Base-by-base conservation (phyloP, 2,797 vertebrate genomes). In the Fringilla coelebs region DNA sequence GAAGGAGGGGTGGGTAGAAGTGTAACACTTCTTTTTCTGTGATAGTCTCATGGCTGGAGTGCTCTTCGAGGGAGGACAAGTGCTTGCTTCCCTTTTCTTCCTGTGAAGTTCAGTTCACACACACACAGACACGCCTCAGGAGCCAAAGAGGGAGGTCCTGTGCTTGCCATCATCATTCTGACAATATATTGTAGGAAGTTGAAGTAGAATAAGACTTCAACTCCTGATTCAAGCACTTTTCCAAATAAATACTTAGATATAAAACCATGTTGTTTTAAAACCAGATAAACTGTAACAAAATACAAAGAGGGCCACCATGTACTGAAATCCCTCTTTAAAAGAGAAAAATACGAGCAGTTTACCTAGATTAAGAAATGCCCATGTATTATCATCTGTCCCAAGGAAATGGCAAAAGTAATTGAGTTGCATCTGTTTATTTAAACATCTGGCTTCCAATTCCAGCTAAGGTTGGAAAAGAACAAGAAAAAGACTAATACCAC, bases 11-110 rank as follows among this genome's bases (percentile, higher is more conserved):
- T 1, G 6, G 4, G 2, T 2, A 7, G 9, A 1, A 7, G 1
- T 41, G 6, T 22, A 32, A 29, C 26, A 7, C 38, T 38, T 52
- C 11, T 57, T 24, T 67, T 55, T 52, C 46, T 82, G 6, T 32
- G 48, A 34, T 13, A 40, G 6, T 11, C 34, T 76, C 0, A 0
- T 55, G 40, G 16, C 19, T 48, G 48, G 48, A 77, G 12, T 1
- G 0, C 6, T 91, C 8, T 9, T 17, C 0, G 0, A 48, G 7
- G 29, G 20, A 81, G 0, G 1, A 4, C 2, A 5, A 31, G 31
- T 31, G 17, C 3, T 70, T 71, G 6, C 13, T 32, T 84, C 21
- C 11, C 13, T 52, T 86, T 71, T 41, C 26, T 51, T 86, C 28
- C 54, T 40, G 8, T 32, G n/a, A 74, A 48, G 11, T 51, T 77